phyloP scores from a whole-genome alignment of 2,113 vertebrate species.

The Stictonetta naevosa region DNA sequence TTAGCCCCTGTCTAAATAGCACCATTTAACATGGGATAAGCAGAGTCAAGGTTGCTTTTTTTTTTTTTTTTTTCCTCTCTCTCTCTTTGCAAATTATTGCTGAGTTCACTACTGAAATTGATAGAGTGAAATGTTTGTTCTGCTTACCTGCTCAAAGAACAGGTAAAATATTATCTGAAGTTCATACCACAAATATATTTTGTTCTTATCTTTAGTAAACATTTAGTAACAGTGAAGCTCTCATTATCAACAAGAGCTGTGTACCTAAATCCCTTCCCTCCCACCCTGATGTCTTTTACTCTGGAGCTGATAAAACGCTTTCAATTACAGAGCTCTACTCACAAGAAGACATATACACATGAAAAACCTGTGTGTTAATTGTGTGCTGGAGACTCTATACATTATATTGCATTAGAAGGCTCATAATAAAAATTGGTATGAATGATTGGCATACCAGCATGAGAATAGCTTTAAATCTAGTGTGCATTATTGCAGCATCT shows the following conservation, averaged over 20 bases:
- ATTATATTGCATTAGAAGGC: neutral
- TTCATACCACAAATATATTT: conserved; percentile 72
- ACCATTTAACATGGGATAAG: neutral
- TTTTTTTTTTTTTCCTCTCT: neutral
- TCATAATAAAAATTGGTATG: conserved; percentile 34
- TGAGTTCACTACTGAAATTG: conserved; percentile 35
- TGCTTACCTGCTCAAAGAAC: conserved; percentile 53
- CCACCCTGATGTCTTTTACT: conserved; percentile 48
- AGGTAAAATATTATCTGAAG: conserved; percentile 67
- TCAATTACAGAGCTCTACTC: conserved; percentile 33
- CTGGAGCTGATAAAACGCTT: conserved; percentile 62
- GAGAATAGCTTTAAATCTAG: neutral
- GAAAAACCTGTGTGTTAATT: conserved; percentile 16
- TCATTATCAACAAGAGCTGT: conserved; percentile 63
- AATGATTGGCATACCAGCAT: conserved; percentile 43
- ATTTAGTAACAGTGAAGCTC: conserved; percentile 67
- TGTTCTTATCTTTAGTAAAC: conserved; percentile 69
- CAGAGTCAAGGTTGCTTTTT: conserved; percentile 16
- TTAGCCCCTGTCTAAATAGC: conserved; percentile 26
- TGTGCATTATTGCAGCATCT: conserved; percentile 29
- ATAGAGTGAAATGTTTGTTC: conserved; percentile 50
- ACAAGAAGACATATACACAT: neutral
- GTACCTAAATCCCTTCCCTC: conserved; percentile 50
- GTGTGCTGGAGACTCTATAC: conserved; percentile 2
- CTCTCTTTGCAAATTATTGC: conserved; percentile 44